Evolutionary conservation across 2,888 invertebrate genomes (phyloP), one percentile per base, ranked within the genome.

Genomic region (Stenurella melanura): DNA sequence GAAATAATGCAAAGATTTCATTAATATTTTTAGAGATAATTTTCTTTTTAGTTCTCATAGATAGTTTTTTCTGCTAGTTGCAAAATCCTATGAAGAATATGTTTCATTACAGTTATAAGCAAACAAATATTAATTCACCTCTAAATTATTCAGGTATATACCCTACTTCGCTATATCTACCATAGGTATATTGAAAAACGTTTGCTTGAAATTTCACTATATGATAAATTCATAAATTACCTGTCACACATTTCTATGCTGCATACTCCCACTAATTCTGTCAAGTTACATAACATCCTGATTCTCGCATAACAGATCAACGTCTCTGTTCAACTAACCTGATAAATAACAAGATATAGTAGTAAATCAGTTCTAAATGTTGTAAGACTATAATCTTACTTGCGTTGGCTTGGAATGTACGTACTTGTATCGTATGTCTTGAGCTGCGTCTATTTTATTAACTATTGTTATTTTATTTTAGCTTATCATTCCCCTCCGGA

Each of bases 401-500:
- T 50, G 50, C n/a, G 50, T 50, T 50, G 50, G 50, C n/a, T 50
- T 50, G 50, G n/a, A 50, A 50, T 50, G 50, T 50, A 50, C 50
- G 50, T 50, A 50, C 50, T 50, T 50, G 6, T 50, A 50, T 50
- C 50, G 6, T 5, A 50, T 50, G n/a, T 50, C 50, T 50, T 50
- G 15, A n/a, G n/a, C 50, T 50, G 3, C n/a, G 50, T n/a, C n/a
- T 34, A 19, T 38, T 66, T 38, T 70, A 73, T 69, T 69, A 54
- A 68, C 77, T 83, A 68, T 73, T 83, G 77, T 81, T 78, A 77
- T 30, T 54, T 61, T 63, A 63, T 89, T 89, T 77, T 89, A 92
- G 93, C 87, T 92, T 97, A 78, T 97, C 97, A 30, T 97, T 97
- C 90, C 97, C 97, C 74, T 97, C 97, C 80, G 97, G 97, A 21